Evolutionary conservation across 1,140 invertebrate genomes (phyloP), one percentile per base, ranked within the genome.

Genomic region (Heliconius hermathena): DNA sequence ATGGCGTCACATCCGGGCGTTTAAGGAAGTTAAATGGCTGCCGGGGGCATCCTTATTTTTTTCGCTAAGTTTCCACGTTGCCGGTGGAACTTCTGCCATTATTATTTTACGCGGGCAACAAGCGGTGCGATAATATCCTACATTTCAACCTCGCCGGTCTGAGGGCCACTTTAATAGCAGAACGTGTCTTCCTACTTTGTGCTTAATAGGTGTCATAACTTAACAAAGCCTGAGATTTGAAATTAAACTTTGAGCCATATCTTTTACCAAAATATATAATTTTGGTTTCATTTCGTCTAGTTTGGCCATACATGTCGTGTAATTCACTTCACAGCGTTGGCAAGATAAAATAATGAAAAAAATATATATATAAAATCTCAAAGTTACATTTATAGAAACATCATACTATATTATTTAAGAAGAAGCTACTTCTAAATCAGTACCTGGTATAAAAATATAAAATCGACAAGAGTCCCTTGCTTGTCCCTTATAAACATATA

Each of bases 21-120:
- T 91, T 90, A 91, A 86, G 86, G 87, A 93, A 93, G 89, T 91
- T 91, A 86, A 87, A 83, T 83, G 81, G 81, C 80, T 84, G 87
- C 88, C 85, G 80, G 82, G 86, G 87, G 89, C 89, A 85, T 85
- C 86, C 84, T 85, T 85, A 86, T 87, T 87, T 93, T 94, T 94
- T 94, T 93, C 90, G 86, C 88, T 88, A 91, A 94, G 88, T 93
- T 94, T 94, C 91, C 90, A 85, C 89, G 91, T 90, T 88, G 86
- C 87, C 85, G 92, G 91, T 89, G 91, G 93, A 95, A 95, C 91
- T 95, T 95, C 90, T 87, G 86, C 93, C 93, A 95, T 95, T 95
- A 95, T 95, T 95, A 95, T 95, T 95, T 95, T 95, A 95, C 94
- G 94, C 94, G 93, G 93, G 87, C 91, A 94, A 95, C 94, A 95